These are phyloP conservation scores for Drosophila willistoni DNA, from an alignment of 1,140 invertebrate genomes.

Conservation along the genomic window DNA sequence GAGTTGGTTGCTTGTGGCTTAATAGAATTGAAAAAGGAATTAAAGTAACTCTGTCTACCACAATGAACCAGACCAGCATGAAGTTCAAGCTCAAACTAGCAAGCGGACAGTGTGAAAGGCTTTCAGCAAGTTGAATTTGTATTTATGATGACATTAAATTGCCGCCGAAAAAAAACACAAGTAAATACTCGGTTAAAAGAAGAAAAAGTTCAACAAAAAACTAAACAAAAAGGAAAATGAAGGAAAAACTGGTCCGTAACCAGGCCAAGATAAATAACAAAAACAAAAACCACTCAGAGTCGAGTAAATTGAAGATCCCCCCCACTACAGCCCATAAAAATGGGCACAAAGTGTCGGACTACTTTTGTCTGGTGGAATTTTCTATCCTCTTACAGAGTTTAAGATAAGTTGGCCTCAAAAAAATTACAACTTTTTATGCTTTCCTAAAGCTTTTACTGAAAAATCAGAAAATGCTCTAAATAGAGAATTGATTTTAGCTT, in stretches of 20 bases:
- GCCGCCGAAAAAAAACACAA: constrained; percentile 47
- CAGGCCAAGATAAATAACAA: constrained; percentile 73
- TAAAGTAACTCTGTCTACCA: constrained; percentile 21
- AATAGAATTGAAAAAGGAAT: constrained; percentile 69
- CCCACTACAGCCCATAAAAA: constrained; percentile 7
- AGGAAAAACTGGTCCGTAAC: constrained; percentile 49
- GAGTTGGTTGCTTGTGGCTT: constrained; percentile 47
- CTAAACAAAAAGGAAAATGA: background rate
- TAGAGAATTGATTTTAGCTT: too few relatives aligned
- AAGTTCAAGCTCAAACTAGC: constrained; percentile 63
- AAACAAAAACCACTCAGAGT: constrained; percentile 77
- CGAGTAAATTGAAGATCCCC: constrained; percentile 67
- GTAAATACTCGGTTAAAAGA: background rate
- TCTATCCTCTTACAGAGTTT: background rate
- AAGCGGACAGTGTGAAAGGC: constrained; percentile 38
- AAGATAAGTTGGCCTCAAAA: background rate
- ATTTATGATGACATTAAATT: constrained; percentile 79
- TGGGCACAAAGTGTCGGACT: background rate
- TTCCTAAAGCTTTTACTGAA: too few relatives aligned
- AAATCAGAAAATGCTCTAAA: too few relatives aligned
- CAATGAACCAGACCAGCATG: constrained; percentile 13
- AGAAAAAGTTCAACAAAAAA: constrained; percentile 12
- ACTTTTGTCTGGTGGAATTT: background rate
- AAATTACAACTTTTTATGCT: too few relatives aligned
- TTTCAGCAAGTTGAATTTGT: constrained; percentile 70